Percentiles rank a stretch among this genome's conserved stretches.
These are phyloP conservation scores for Microctenopoma lineatum DNA, from an alignment of 2,797 vertebrate genomes.

Conservation along the genomic window DNA sequence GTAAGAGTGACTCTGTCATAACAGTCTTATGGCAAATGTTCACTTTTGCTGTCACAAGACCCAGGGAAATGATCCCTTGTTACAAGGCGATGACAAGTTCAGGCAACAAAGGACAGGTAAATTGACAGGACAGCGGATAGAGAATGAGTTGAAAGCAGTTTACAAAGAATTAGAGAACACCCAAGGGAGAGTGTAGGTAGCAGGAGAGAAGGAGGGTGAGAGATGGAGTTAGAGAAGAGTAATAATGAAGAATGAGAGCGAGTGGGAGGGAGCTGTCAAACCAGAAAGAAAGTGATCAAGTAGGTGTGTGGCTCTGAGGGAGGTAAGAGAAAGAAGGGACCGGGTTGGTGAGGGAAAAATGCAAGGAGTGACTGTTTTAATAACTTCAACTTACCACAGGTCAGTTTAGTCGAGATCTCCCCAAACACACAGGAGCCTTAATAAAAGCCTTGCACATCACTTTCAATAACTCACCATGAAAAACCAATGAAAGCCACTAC, in stretches of 20 bases:
- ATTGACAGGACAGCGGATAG: slow-evolving; percentile 70
- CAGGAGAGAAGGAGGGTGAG: slow-evolving; percentile 53
- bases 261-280: slow-evolving; percentile 78
- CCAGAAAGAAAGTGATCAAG: slow-evolving; percentile 76
- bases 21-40: slow-evolving; percentile 77
- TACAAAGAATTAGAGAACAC: slow-evolving; percentile 62
- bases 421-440: slow-evolving; percentile 76
- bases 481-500: slow-evolving; percentile 46
- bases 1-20: slow-evolving; percentile 55
- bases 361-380: slow-evolving; percentile 75
- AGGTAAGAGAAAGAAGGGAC: slow-evolving; percentile 54
- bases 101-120: slow-evolving; percentile 70
- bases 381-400: slow-evolving; percentile 79
- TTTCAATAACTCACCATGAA: slow-evolving; percentile 72
- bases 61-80: slow-evolving; percentile 60
- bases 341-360: slow-evolving; percentile 52
- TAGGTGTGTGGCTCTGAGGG: slow-evolving; percentile 63
- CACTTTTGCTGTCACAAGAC: slow-evolving; percentile 61
- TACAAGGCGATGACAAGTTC: slow-evolving; percentile 66
- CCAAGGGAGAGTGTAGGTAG: slow-evolving; percentile 69
- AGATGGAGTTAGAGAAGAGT: slow-evolving; percentile 69
- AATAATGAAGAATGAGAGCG: slow-evolving; percentile 76
- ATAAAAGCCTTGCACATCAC: slow-evolving; percentile 77
- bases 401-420: slow-evolving; percentile 77
- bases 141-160: slow-evolving; percentile 65